Conservation (phyloP, 2,113 vertebrate species). For the Megaleporinus macrocephalus region DNA sequence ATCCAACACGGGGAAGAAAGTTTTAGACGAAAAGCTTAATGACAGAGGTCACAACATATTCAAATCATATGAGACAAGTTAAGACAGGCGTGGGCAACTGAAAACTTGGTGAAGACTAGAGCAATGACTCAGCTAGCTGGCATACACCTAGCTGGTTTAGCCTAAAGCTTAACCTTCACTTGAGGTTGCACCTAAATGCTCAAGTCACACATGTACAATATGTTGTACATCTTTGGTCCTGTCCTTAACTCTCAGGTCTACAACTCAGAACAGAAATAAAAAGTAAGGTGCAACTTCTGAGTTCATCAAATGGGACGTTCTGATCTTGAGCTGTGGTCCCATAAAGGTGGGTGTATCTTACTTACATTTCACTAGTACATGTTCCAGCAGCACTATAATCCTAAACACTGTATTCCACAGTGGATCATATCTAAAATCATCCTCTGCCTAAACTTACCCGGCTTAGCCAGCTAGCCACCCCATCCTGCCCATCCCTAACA, state of each 20-base stretch:
- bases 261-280: neutral
- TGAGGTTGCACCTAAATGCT: neutral
- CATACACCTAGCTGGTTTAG: neutral
- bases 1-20: neutral
- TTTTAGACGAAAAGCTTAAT: neutral
- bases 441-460: neutral
- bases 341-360: neutral
- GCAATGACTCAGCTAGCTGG: constrained; percentile 8
- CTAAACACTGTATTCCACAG: neutral
- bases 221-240: neutral
- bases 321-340: neutral
- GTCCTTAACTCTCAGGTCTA: neutral
- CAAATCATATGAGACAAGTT: neutral
- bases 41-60: neutral
- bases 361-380: neutral
- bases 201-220: neutral
- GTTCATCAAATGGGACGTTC: neutral
- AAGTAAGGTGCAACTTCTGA: neutral
- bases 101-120: neutral
- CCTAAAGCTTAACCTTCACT: neutral
- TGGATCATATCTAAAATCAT: neutral
- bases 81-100: neutral
- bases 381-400: neutral
- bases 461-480: neutral
- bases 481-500: neutral